Conservation (phyloP, 2,797 vertebrate species). For the Cossypha heuglini region DNA sequence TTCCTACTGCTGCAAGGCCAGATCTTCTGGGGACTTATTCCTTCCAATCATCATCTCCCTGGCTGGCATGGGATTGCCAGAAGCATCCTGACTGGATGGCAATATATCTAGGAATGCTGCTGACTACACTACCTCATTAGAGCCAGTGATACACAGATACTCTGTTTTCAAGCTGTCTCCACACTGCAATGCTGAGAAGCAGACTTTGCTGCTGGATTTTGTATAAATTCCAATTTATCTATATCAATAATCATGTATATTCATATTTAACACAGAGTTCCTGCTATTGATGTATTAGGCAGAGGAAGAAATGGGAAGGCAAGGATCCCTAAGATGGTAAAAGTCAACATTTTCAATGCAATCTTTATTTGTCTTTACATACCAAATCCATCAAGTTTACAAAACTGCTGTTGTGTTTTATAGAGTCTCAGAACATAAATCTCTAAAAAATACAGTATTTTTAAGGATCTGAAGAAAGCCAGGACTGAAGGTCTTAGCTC, state of each 20-base stretch:
- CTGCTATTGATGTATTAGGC: neutral
- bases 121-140: neutral
- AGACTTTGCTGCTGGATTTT: neutral
- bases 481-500: neutral
- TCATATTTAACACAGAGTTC: neutral
- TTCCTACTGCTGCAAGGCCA: neutral
- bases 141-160: neutral
- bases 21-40: neutral
- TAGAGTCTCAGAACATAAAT: neutral
- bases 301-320: neutral
- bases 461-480: neutral
- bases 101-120: neutral
- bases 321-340: neutral
- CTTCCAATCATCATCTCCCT: neutral
- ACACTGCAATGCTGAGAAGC: neutral
- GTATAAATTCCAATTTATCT: neutral
- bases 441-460: neutral
- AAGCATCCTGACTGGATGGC: neutral
- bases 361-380: neutral
- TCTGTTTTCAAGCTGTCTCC: neutral
- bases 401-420: neutral
- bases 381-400: neutral
- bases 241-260: neutral
- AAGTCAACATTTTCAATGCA: neutral
- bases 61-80: neutral